A percentile compares a stretch with the other conserved stretches of the same genome.
Conservation (phyloP, 2,888 invertebrate genomes). For the Anticlea derivata region DNA sequence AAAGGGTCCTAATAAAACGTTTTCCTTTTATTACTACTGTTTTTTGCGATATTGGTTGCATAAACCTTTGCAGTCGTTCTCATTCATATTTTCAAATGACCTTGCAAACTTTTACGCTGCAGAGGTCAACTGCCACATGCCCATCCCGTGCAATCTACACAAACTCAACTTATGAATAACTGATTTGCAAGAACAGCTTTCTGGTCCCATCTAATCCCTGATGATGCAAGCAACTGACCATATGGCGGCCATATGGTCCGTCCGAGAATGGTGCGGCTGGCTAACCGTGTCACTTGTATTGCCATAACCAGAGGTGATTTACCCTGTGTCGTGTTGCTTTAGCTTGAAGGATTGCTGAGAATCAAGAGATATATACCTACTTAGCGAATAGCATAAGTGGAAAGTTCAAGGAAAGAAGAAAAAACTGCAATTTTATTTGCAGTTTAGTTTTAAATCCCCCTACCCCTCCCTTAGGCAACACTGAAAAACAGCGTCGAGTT, state of each 20-base stretch:
- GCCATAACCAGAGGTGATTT: slow-evolving; percentile 30
- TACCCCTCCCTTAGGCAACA: too few relatives aligned
- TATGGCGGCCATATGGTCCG: slow-evolving; percentile 44
- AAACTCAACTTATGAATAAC: not conserved
- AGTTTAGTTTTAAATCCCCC: too few relatives aligned
- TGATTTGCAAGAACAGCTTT: slow-evolving; percentile 13
- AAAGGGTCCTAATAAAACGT: too few relatives aligned
- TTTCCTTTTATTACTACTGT: too few relatives aligned
- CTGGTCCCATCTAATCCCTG: slow-evolving; percentile 14
- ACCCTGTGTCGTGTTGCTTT: slow-evolving; percentile 16
- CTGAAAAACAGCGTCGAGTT: too few relatives aligned
- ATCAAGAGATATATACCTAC: not conserved
- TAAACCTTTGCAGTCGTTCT: too few relatives aligned
- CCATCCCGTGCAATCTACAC: too few relatives aligned
- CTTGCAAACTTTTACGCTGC: not conserved
- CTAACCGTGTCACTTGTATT: slow-evolving; percentile 36
- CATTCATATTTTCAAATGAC: not conserved
- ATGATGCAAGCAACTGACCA: slow-evolving; percentile 34
- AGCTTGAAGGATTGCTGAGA: slow-evolving; percentile 17
- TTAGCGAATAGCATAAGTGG: not conserved
- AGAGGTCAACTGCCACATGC: too few relatives aligned
- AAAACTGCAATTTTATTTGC: not conserved
- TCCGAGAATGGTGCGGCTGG: slow-evolving; percentile 39
- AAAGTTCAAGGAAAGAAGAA: not conserved
- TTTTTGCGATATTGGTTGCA: too few relatives aligned